phyloP scores from a whole-genome alignment of 1,140 invertebrate species.

The Bombus superbus region DNA sequence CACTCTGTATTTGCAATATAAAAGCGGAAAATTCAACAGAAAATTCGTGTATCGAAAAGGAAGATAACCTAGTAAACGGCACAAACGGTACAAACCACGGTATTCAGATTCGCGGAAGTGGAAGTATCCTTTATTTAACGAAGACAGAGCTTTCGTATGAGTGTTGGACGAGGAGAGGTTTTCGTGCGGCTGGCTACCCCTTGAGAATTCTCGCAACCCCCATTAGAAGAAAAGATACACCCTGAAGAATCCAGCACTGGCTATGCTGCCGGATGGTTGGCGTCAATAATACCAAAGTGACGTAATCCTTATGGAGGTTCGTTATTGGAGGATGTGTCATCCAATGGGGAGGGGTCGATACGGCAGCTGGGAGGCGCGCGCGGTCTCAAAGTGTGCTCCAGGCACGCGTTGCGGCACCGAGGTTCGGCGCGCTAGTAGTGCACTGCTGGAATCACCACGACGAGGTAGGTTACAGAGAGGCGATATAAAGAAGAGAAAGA shows the following conservation, averaged over 20 bases:
- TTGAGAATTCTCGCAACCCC: conserved; percentile 40
- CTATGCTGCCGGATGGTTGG: conserved; percentile 69
- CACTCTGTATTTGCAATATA: neutral
- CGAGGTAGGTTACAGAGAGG: conserved; percentile 22
- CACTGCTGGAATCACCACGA: conserved; percentile 26
- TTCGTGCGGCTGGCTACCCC: neutral
- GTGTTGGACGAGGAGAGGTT: neutral
- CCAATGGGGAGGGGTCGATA: conserved; percentile 79
- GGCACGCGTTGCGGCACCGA: conserved; percentile 61
- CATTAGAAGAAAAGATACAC: conserved; percentile 26
- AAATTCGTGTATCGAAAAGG: neutral
- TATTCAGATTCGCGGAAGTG: neutral
- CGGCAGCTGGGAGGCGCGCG: conserved; percentile 63
- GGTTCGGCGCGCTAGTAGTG: conserved; percentile 58
- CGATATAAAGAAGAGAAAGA: conserved; percentile 26
- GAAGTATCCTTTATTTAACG: conserved; percentile 24
- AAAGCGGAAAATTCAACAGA: neutral
- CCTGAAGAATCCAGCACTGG: conserved; percentile 55
- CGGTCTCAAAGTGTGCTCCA: conserved; percentile 54
- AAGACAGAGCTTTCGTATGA: conserved; percentile 6
- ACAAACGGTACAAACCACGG: neutral
- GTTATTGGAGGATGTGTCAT: conserved; percentile 81
- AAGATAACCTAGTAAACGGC: conserved; percentile 3
- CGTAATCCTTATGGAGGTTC: conserved; percentile 76
- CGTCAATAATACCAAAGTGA: conserved; percentile 80